Evolutionary conservation across 30 jellyfish, hydroid and myxozoan species (phyloP).

Genomic region (Cassiopea andromeda): DNA sequence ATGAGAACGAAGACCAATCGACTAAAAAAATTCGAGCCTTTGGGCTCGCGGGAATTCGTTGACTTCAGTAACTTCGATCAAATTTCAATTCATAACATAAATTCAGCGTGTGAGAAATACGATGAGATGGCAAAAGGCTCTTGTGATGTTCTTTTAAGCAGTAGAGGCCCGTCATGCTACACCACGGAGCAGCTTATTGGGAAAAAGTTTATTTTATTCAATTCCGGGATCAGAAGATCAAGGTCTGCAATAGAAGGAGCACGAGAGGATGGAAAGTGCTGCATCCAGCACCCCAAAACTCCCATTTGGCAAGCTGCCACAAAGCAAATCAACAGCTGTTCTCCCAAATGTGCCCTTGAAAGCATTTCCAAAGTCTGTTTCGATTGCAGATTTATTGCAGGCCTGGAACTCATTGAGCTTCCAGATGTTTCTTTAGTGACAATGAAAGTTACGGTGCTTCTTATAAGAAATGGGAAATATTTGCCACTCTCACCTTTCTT

Average conservation of each 20-base stretch:
- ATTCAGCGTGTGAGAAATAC: constrained; percentile 41
- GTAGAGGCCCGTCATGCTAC: constrained; percentile 63
- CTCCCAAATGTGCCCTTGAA: not conserved
- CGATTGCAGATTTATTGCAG: constrained; percentile 24
- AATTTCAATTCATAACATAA: constrained; percentile 23
- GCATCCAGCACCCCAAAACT: not conserved
- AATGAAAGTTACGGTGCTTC: constrained; percentile 1
- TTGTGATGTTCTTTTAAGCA: constrained; percentile 59
- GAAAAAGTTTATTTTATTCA: constrained; percentile 23
- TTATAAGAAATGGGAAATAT: constrained; percentile 3
- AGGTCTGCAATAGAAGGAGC: not conserved
- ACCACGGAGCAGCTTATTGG: constrained; percentile 42
- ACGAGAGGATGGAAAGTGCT: not conserved
- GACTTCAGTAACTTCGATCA: constrained; percentile 39
- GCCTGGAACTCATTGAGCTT: constrained; percentile 22
- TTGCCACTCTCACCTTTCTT: not conserved
- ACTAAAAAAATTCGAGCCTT: constrained; percentile 42
- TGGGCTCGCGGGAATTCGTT: constrained; percentile 48
- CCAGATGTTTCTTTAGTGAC: not conserved
- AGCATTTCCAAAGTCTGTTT: constrained; percentile 30
- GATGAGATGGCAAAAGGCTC: constrained; percentile 54
- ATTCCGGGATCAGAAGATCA: constrained; percentile 7
- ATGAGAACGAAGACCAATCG: constrained; percentile 30
- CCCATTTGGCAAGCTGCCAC: not conserved
- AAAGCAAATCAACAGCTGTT: not conserved